Evolutionary conservation across 1,140 invertebrate species (phyloP).

Genomic region (Xylocopa sonorina): DNA sequence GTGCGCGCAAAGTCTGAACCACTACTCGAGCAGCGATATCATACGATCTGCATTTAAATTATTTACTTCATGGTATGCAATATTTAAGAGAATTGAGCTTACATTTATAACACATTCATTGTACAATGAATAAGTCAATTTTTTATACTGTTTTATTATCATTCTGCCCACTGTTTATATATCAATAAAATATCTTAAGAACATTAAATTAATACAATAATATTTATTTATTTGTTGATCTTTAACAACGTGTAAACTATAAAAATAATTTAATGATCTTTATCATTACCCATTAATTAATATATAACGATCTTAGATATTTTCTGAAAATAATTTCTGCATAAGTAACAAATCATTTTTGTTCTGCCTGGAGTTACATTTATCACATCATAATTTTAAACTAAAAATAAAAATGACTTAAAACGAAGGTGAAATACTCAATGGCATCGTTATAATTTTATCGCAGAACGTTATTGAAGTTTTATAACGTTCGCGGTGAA

Average conservation of each 20-base stretch:
- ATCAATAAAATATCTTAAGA: constrained; percentile 15
- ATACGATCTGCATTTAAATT: background rate
- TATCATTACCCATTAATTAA: too few species aligned
- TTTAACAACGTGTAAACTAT: background rate
- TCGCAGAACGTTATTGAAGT: background rate
- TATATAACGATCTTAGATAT: too few species aligned
- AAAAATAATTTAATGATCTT: too few species aligned
- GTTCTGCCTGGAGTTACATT: background rate
- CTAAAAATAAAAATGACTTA: background rate
- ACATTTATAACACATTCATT: constrained; percentile 28
- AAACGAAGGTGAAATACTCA: background rate
- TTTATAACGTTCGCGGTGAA: background rate
- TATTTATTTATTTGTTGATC: background rate
- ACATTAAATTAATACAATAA: background rate
- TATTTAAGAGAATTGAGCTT: constrained; percentile 11
- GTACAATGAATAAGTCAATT: constrained; percentile 25
- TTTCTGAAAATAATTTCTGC: background rate
- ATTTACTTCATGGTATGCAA: background rate
- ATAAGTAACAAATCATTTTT: background rate
- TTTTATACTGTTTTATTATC: constrained; percentile 19
- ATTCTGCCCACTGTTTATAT: background rate
- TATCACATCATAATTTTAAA: background rate
- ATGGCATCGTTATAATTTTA: background rate
- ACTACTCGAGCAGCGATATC: constrained; percentile 27
- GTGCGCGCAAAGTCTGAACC: constrained; percentile 64